phyloP scores from a whole-genome alignment of 2,888 invertebrate species.

The Pyrgus malvae region DNA sequence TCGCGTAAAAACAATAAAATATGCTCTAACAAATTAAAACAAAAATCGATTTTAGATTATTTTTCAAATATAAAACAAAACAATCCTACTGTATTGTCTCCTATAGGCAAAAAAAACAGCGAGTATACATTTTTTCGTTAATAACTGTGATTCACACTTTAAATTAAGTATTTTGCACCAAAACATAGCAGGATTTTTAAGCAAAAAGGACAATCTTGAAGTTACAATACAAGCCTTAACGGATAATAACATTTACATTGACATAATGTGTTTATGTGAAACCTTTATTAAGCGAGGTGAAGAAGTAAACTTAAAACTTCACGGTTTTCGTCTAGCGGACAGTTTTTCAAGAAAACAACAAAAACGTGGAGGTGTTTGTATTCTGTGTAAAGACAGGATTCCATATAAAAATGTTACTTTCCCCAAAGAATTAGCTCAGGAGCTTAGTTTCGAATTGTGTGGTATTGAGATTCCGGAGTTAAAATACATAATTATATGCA shows the following conservation, averaged over 20 bases:
- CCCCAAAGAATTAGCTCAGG: background rate
- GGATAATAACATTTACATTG: background rate
- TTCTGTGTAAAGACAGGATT: background rate
- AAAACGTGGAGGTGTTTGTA: background rate
- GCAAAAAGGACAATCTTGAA: background rate
- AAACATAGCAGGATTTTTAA: conserved; percentile 3
- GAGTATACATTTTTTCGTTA: background rate
- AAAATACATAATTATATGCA: background rate
- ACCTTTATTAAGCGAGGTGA: conserved; percentile 2
- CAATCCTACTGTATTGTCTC: too few species aligned
- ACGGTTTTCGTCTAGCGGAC: background rate
- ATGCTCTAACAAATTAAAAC: background rate
- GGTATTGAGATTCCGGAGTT: background rate
- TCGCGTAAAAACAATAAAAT: background rate
- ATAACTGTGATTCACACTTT: background rate
- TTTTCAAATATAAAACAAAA: background rate
- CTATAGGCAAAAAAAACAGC: too few species aligned
- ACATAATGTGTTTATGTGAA: conserved; percentile 1
- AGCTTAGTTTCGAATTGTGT: background rate
- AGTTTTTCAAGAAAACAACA: background rate
- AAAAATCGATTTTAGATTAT: background rate
- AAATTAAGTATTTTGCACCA: background rate
- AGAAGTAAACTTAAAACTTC: background rate
- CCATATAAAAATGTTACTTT: background rate
- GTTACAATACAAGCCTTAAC: background rate